These are phyloP conservation scores for Argyra leucocephala DNA, from an alignment of 2,888 invertebrate genomes.

Conservation along the genomic window DNA sequence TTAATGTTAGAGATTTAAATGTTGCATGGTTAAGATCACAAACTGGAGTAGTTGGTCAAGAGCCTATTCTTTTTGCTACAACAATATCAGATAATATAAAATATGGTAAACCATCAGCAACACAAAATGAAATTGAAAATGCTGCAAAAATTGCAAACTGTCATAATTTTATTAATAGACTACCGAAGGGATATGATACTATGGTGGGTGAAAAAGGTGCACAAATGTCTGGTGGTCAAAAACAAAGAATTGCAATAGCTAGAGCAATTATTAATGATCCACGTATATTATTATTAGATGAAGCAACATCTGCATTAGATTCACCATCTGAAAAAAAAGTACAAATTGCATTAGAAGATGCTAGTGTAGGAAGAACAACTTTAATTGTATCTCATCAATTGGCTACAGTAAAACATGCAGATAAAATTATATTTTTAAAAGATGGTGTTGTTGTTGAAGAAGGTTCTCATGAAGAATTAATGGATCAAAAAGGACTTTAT, in stretches of 20 bases:
- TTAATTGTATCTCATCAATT: conserved; percentile 60
- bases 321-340: conserved; percentile 64
- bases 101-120: conserved; percentile 57
- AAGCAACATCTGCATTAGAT: conserved; percentile 70
- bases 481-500: conserved; percentile 51
- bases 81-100: conserved; percentile 53
- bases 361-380: conserved; percentile 57
- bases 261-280: conserved; percentile 62
- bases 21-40: conserved; percentile 58
- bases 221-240: conserved; percentile 66
- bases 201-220: conserved; percentile 65
- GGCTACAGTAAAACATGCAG: conserved; percentile 57
- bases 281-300: conserved; percentile 58
- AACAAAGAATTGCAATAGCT: conserved; percentile 71
- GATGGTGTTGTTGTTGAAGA: conserved; percentile 56
- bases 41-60: conserved; percentile 72
- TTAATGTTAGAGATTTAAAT: conserved; percentile 55
- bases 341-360: conserved; percentile 62
- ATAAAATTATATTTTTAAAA: conserved; percentile 54
- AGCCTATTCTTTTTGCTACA: conserved; percentile 68
- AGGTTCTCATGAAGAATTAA: conserved; percentile 58
- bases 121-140: conserved; percentile 52
- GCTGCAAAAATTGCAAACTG: conserved; percentile 62
- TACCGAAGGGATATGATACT: conserved; percentile 63
- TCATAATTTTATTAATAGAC: conserved; percentile 58